Percentiles rank a stretch among this genome's conserved stretches.
These are phyloP conservation scores for Garra rufa DNA, from an alignment of 2,113 vertebrate species.

Conservation along the genomic window DNA sequence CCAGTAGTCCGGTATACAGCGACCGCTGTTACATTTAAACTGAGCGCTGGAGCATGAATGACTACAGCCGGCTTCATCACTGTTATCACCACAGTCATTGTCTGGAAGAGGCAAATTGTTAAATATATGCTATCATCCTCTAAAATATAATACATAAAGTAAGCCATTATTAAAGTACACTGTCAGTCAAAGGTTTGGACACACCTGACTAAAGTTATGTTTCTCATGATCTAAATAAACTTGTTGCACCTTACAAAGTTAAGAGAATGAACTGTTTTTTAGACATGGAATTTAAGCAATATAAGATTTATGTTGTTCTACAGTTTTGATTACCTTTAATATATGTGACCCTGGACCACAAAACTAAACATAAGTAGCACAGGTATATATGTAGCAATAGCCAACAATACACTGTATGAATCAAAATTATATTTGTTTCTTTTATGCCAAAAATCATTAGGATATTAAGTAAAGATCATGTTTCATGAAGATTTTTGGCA, in stretches of 20 bases:
- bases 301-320: not conserved
- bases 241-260: not conserved
- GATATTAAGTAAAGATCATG: too few species aligned
- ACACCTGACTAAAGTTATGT: not conserved
- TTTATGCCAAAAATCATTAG: too few species aligned
- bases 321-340: not conserved
- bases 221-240: too few species aligned
- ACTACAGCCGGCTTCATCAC: constrained; percentile 94
- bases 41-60: constrained; percentile 96
- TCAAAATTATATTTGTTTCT: too few species aligned
- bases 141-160: not conserved
- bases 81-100: constrained; percentile 97
- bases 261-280: not conserved
- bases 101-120: constrained; percentile 69
- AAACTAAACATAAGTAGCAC: too few species aligned
- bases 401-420: too few species aligned
- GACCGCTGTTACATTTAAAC: constrained; percentile 97
- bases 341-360: too few species aligned
- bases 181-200: not conserved
- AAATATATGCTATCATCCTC: not conserved
- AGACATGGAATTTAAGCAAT: not conserved
- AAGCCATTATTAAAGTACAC: constrained; percentile 4
- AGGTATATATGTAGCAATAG: too few species aligned
- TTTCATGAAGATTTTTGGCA: too few species aligned
- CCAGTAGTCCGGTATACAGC: constrained; percentile 97